Evolutionary conservation across 2,797 vertebrate species (phyloP).

Genomic region (Pseudotriccus pelzelni): DNA sequence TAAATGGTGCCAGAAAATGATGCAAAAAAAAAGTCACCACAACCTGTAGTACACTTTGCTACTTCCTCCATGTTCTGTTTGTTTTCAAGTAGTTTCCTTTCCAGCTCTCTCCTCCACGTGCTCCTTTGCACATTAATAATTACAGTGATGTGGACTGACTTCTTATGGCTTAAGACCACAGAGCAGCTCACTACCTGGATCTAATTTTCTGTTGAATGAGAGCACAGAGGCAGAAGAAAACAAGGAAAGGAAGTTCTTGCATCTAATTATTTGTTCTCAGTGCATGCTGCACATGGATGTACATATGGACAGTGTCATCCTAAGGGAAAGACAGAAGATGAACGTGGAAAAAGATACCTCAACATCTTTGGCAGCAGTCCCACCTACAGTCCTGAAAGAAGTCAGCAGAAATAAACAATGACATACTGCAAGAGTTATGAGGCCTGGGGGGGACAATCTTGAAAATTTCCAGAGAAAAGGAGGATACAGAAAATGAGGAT

Average conservation of each 20-base stretch:
- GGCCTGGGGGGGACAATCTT: background rate
- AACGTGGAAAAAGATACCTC: conserved; percentile 53
- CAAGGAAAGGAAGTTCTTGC: background rate
- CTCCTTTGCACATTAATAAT: background rate
- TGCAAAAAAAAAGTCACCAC: background rate
- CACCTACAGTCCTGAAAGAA: background rate
- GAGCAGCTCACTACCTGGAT: background rate
- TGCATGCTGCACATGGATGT: too few relatives aligned
- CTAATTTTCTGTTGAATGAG: background rate
- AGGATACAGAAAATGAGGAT: background rate
- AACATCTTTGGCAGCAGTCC: conserved; percentile 44
- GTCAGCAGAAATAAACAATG: conserved; percentile 30
- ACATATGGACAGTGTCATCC: background rate
- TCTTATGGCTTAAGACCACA: background rate
- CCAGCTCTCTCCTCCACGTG: background rate
- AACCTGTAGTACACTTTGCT: background rate
- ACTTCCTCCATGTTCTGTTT: background rate
- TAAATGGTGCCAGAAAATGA: background rate
- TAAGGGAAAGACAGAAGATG: background rate
- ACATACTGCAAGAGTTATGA: background rate
- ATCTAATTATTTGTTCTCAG: background rate
- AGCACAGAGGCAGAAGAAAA: background rate
- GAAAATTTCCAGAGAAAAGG: conserved; percentile 1
- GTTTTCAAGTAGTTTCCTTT: background rate
- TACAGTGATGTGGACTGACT: background rate